A percentile compares a stretch with the other conserved stretches of the same genome.
Conservation (phyloP, 2,797 vertebrate species). For the Diglossa cyanea region DNA sequence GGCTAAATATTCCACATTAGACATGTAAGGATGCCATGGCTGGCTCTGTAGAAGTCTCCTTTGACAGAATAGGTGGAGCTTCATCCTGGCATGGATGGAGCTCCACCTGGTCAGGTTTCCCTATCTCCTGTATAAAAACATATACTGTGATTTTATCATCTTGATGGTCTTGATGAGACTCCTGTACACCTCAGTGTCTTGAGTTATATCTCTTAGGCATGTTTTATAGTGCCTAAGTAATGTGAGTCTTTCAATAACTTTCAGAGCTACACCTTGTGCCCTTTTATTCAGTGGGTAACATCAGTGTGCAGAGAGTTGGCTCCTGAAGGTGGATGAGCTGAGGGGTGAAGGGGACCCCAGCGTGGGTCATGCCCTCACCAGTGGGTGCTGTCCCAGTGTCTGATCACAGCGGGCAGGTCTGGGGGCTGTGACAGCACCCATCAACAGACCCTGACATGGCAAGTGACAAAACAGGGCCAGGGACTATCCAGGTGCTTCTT, state of each 20-base stretch:
- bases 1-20: not conserved
- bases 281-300: not conserved
- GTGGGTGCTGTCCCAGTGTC: not conserved
- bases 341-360: not conserved
- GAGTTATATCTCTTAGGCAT: not conserved
- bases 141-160: not conserved
- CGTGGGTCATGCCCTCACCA: accelerated
- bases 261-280: not conserved
- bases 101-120: not conserved
- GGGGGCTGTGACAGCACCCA: not conserved
- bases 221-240: not conserved
- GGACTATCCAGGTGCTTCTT: not conserved
- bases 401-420: accelerated
- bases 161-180: not conserved
- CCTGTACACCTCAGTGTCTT: not conserved
- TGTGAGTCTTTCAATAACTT: not conserved
- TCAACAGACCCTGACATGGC: not conserved
- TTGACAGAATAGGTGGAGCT: not conserved
- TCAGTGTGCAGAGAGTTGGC: not conserved
- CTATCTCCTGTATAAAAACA: not conserved
- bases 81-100: not conserved
- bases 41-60: not conserved
- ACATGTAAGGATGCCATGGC: not conserved
- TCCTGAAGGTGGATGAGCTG: not conserved
- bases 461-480: not conserved